Percentiles rank a stretch among this genome's conserved stretches.
These are phyloP conservation scores for Phocides pigmalion DNA, from an alignment of 1,140 invertebrate species.

Conservation along the genomic window DNA sequence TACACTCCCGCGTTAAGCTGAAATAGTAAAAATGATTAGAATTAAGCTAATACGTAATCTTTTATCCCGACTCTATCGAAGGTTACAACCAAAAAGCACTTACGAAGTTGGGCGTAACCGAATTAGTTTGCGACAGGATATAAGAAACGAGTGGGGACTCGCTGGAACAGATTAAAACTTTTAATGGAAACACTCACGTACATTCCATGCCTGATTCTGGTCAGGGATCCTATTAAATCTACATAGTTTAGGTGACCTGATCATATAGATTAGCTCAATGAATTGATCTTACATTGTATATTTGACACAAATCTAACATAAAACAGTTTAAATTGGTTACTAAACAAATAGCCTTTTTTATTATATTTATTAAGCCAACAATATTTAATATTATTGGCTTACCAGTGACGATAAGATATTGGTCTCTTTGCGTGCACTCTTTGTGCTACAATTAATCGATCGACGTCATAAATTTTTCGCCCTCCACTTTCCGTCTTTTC, in stretches of 20 bases:
- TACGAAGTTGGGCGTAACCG: constrained; percentile 12
- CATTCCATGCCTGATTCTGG: constrained; percentile 5
- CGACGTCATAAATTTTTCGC: too few species aligned
- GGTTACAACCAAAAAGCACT: constrained; percentile 21
- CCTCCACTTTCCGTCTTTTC: too few species aligned
- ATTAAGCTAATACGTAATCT: not conserved
- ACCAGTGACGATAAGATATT: too few species aligned
- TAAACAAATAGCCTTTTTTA: too few species aligned
- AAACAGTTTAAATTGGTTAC: too few species aligned
- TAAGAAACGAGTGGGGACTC: constrained; percentile 9
- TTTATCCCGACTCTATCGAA: not conserved
- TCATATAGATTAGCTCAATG: constrained; percentile 1
- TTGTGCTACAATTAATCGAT: too few species aligned
- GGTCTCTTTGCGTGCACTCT: too few species aligned
- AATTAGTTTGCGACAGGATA: constrained; percentile 24
- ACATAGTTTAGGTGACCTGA: not conserved
- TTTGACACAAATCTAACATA: too few species aligned
- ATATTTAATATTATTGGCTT: too few species aligned
- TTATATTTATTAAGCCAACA: too few species aligned
- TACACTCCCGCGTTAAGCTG: too few species aligned
- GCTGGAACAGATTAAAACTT: constrained; percentile 24
- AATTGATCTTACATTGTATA: too few species aligned
- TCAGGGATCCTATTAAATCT: constrained; percentile 22
- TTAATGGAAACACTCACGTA: constrained; percentile 24
- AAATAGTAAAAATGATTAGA: not conserved